Evolutionary conservation across 35 echinoderm and acorn worm species (phyloP), one percentile per base, ranked within the genome.

Genomic region (Apostichopus parvimensis): DNA sequence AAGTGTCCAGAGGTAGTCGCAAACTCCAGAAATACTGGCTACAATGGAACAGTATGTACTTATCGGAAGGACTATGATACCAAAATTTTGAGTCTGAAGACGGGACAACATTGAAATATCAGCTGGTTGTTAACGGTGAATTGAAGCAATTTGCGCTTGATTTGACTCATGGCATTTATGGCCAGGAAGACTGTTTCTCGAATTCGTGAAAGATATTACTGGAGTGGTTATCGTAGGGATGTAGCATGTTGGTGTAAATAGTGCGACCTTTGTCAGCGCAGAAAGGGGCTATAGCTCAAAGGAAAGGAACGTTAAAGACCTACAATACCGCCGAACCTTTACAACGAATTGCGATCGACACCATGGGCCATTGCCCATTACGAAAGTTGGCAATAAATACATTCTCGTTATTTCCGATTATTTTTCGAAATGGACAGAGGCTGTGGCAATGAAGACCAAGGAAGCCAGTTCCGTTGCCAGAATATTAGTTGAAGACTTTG

Each of bases 331-430:
- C 25, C 23, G 86, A 58, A 5, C 84, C 86, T 8, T 54, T 93
- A 82, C 80, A 93, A 23, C 64, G 92, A 72, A 10, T 93, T 12
- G 92, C 92, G 0, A 88, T 93, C 8, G 86, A 93, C 57, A 77
- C 79, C 11, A 57, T 87, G 54, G 92, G 92, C 85, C 86, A 0
- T 59, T 93, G 6, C 83, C 52, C 1, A 56, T 58, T 22, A 89
- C 92, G 13, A 23, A 93, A 17, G 26, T 9, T 62, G 86, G 56
- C 1, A 93, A 93, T 58, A 18, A 55, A 26, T 93, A 88, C n/a
- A 89, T 81, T 34, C 55, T 93, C 25, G 77, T 93, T 17, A 75
- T 90, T 5, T 56, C 71, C 1, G 92, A 90, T 24, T 93, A 93
- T 77, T 90, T 80, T 53, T 58, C 84, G 1, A 90, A 79, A 34